These are phyloP conservation scores for Echinarachnius parma DNA, from an alignment of 53 echinoderm and acorn worm species.

Conservation along the genomic window DNA sequence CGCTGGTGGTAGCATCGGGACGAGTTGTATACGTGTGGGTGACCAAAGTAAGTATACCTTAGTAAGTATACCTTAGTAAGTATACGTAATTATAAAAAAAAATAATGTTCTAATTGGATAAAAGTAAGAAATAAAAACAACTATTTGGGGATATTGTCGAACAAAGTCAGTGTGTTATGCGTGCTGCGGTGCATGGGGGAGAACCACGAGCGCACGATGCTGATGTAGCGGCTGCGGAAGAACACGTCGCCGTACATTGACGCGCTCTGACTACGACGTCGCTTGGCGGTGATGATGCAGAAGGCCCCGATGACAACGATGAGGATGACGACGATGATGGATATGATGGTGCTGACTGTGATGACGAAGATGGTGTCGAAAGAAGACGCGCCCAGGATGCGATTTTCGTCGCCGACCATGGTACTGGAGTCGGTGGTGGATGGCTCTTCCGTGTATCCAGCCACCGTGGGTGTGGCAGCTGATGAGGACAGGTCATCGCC, in stretches of 20 bases:
- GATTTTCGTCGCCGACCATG: neutral
- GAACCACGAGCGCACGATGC: constrained; percentile 75
- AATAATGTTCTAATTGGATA: no score
- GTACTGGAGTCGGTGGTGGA: no score
- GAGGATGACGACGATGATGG: constrained; percentile 38
- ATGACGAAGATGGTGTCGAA: constrained; percentile 38
- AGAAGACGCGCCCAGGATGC: constrained; percentile 14
- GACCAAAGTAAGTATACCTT: constrained; percentile 39
- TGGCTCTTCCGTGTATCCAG: no score
- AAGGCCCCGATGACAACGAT: constrained; percentile 25
- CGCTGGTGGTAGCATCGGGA: constrained; percentile 1
- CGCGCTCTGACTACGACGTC: neutral
- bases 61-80: no score
- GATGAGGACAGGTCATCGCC: no score
- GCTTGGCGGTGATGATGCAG: constrained; percentile 4
- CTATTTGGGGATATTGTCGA: no score
- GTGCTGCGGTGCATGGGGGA: constrained; percentile 76
- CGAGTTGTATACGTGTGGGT: constrained; percentile 49
- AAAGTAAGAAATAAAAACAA: no score
- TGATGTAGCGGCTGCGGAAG: constrained; percentile 67
- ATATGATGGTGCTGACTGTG: constrained; percentile 19
- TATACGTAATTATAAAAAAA: no score
- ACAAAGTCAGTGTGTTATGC: constrained; percentile 34
- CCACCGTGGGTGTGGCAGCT: no score
- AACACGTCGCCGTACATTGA: constrained; percentile 43